Evolutionary conservation across 1,140 invertebrate genomes (phyloP).

Genomic region (Drosophila sulfurigaster): DNA sequence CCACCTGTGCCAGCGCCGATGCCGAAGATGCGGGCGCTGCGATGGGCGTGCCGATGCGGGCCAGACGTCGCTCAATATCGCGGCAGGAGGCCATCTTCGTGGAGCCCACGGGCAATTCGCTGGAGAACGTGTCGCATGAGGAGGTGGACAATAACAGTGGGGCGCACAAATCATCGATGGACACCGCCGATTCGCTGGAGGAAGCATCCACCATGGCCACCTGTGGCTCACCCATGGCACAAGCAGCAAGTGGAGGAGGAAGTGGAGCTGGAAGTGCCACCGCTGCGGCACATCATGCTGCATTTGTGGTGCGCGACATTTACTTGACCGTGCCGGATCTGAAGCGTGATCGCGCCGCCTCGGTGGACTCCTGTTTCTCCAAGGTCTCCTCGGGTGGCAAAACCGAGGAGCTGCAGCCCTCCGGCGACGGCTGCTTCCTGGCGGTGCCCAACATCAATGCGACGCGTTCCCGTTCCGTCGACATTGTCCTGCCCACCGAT

Average conservation of each 20-base stretch:
- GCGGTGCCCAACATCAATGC: conserved; percentile 89
- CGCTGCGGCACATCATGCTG: conserved; percentile 46
- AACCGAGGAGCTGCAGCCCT: conserved; percentile 88
- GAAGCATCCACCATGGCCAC: conserved; percentile 82
- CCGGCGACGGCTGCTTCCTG: conserved; percentile 87
- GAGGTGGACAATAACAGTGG: conserved; percentile 85
- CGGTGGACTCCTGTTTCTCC: conserved; percentile 92
- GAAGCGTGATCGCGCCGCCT: conserved; percentile 92
- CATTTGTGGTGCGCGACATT: conserved; percentile 88
- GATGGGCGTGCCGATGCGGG: conserved; percentile 77
- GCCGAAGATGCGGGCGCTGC: conserved; percentile 60
- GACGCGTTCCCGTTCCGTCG: conserved; percentile 94
- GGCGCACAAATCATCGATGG: conserved; percentile 78
- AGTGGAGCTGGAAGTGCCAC: not conserved
- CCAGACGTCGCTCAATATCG: conserved; percentile 88
- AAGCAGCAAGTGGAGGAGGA: conserved; percentile 14
- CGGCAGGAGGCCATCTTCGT: conserved; percentile 92
- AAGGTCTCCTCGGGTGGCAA: conserved; percentile 89
- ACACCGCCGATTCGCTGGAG: conserved; percentile 86
- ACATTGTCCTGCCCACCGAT: conserved; percentile 95
- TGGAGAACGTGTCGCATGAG: conserved; percentile 88
- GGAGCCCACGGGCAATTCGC: conserved; percentile 88
- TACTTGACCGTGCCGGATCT: conserved; percentile 93
- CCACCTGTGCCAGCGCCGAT: conserved; percentile 62
- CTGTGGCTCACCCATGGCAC: conserved; percentile 63